Conservation (phyloP, 2,113 vertebrate species). For the Cinclus cinclus region DNA sequence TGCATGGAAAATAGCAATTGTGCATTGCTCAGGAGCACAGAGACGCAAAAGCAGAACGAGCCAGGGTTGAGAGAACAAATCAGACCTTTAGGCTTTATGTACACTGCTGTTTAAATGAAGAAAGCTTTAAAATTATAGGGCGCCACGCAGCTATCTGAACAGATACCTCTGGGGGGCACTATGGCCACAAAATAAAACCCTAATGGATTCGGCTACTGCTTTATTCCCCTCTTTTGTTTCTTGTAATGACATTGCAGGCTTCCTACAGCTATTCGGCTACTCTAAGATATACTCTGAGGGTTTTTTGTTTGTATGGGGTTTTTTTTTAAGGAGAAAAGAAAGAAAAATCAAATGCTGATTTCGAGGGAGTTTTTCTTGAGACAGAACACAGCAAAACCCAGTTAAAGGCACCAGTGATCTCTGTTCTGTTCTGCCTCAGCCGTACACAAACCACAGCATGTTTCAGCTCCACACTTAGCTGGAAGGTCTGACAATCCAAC, state of each 20-base stretch:
- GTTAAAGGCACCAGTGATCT: neutral
- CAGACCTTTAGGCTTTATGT: neutral
- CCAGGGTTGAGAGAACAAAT: neutral
- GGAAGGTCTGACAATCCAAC: neutral
- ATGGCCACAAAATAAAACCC: neutral
- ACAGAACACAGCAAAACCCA: neutral
- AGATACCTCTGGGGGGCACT: constrained; percentile 51
- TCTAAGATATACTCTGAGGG: too few relatives aligned
- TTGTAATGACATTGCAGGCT: too few relatives aligned
- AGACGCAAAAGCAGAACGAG: neutral
- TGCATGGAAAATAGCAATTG: accelerated
- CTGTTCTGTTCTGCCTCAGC: neutral
- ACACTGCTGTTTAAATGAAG: neutral
- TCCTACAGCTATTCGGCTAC: neutral
- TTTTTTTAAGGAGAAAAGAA: neutral
- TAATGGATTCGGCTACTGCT: accelerated
- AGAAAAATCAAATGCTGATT: neutral
- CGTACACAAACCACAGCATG: neutral
- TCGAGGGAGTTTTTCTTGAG: neutral
- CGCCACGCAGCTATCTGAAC: neutral
- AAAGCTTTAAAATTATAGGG: accelerated
- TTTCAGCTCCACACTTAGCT: neutral
- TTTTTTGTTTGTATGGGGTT: accelerated
- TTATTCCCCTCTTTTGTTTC: neutral
- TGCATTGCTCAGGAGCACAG: accelerated